Conservation (phyloP, 2,888 invertebrate genomes). For the Cryptophagus acutangulus region DNA sequence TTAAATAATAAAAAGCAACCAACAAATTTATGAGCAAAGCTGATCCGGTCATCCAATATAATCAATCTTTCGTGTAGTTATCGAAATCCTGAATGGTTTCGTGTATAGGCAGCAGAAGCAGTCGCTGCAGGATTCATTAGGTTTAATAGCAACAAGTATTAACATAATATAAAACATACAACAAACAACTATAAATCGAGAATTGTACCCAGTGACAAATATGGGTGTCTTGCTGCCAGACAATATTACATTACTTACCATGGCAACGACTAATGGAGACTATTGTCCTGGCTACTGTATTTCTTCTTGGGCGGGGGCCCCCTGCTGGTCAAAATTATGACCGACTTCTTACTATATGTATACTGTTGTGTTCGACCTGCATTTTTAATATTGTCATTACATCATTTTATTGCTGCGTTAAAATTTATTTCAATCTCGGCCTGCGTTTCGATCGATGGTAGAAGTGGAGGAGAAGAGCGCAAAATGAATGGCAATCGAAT, state of each 20-base stretch:
- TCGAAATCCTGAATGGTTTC: conserved; percentile 4
- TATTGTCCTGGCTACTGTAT: conserved; percentile 46
- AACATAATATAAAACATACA: conserved; percentile 8
- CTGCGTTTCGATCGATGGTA: too few species aligned
- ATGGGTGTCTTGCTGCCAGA: conserved; percentile 35
- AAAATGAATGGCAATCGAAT: too few species aligned
- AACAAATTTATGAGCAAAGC: too few species aligned
- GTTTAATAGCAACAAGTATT: conserved; percentile 6
- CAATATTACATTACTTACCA: conserved; percentile 42
- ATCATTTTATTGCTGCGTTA: conserved; percentile 13
- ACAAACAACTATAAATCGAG: conserved; percentile 8
- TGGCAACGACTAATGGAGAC: conserved; percentile 39
- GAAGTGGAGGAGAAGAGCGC: too few species aligned
- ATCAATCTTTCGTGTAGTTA: conserved; percentile 6
- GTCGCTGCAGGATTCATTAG: neutral
- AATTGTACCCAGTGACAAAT: conserved; percentile 32
- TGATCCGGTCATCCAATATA: neutral
- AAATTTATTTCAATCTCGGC: too few species aligned
- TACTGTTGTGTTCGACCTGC: conserved; percentile 34
- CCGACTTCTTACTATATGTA: too few species aligned
- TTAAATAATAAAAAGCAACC: too few species aligned
- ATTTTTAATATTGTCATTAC: conserved; percentile 45
- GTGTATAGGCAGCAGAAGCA: neutral
- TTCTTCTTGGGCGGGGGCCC: conserved; percentile 44
- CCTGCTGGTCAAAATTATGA: conserved; percentile 34